These are phyloP conservation scores for Empidonax alnorum DNA, from an alignment of 2,113 vertebrate species.

Conservation along the genomic window DNA sequence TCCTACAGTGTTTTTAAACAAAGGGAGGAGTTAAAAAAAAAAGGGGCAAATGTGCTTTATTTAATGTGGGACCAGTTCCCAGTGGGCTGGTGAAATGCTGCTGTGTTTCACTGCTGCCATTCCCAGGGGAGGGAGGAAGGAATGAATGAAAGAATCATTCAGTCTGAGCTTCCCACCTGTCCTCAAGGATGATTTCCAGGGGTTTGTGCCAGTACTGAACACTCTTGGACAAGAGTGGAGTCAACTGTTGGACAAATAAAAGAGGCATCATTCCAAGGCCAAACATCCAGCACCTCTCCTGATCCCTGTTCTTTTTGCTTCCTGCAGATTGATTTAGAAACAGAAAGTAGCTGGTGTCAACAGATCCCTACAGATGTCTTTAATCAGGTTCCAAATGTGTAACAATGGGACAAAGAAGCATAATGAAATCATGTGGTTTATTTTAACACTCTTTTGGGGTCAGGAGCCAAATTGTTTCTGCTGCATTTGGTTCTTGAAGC, in stretches of 20 bases:
- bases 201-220: background rate
- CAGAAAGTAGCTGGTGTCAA: constrained; percentile 1
- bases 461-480: constrained; percentile 28
- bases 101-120: background rate
- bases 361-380: constrained; percentile 23
- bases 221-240: background rate
- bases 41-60: background rate
- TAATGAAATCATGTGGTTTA: background rate
- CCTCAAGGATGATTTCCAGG: background rate
- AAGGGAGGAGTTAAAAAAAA: background rate
- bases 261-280: background rate
- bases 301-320: background rate
- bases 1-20: background rate
- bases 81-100: background rate
- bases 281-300: background rate
- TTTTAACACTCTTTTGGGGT: background rate
- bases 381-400: constrained; percentile 30
- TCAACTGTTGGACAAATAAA: background rate
- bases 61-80: background rate
- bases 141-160: background rate
- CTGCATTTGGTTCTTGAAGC: background rate
- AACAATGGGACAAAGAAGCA: constrained; percentile 13
- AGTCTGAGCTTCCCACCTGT: background rate
- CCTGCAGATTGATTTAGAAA: background rate
- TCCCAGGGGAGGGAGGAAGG: background rate